Evolutionary conservation across 2,888 invertebrate genomes (phyloP).

Genomic region (Euzetes globulus): DNA sequence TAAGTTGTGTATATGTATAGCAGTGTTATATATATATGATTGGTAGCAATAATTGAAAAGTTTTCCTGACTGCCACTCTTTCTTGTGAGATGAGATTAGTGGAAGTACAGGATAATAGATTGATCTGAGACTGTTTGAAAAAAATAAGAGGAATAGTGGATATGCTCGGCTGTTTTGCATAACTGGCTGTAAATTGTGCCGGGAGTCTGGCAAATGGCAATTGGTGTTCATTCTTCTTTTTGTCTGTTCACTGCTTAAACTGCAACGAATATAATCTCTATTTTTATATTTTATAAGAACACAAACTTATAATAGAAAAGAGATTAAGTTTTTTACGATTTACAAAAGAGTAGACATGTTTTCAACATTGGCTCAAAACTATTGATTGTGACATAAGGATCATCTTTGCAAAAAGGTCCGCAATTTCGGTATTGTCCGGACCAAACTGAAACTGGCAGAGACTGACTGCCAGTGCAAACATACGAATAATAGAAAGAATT

Average conservation of each 20-base stretch:
- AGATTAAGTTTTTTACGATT: constrained; percentile 25
- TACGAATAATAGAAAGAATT: constrained; percentile 20
- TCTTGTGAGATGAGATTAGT: constrained; percentile 25
- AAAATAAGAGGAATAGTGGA: background rate
- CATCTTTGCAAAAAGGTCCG: constrained; percentile 25
- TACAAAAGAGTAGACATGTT: constrained; percentile 31
- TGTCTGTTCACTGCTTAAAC: constrained; percentile 8
- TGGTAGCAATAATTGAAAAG: background rate
- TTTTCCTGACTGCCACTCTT: constrained; percentile 9
- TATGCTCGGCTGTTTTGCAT: background rate
- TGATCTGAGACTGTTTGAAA: background rate
- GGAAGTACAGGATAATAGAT: constrained; percentile 17
- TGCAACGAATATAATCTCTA: constrained; percentile 25
- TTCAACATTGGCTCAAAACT: constrained; percentile 18
- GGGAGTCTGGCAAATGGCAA: background rate
- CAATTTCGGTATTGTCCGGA: background rate
- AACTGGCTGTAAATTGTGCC: constrained; percentile 10
- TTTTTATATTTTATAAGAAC: constrained; percentile 15
- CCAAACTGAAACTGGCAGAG: constrained; percentile 26
- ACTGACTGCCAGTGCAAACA: background rate
- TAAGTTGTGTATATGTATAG: background rate
- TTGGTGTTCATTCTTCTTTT: background rate
- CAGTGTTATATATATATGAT: constrained; percentile 9
- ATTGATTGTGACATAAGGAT: constrained; percentile 27
- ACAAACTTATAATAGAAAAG: constrained; percentile 8